Evolutionary conservation across 2,113 vertebrate species (phyloP).

Genomic region (Coryphaenoides rupestris): DNA sequence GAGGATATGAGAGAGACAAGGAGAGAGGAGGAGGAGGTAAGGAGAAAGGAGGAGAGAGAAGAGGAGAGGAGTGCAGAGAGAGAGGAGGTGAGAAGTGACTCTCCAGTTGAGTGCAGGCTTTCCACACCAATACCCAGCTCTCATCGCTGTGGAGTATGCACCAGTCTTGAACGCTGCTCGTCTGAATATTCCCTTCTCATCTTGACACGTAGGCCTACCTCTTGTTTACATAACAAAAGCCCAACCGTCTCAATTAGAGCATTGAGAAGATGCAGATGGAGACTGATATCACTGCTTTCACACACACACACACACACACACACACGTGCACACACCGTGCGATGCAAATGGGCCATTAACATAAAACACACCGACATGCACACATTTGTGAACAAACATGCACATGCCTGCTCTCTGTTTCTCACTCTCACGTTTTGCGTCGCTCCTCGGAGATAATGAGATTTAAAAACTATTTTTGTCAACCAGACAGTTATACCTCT

Average conservation of each 20-base stretch:
- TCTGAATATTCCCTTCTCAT: conserved; percentile 57
- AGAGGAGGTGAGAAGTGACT: conserved; percentile 42
- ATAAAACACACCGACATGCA: conserved; percentile 11
- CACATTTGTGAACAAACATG: background rate
- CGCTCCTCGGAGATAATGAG: conserved; percentile 50
- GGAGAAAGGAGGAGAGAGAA: no score
- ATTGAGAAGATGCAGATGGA: conserved; percentile 22
- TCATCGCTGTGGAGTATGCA: conserved; percentile 45
- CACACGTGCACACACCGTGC: conserved; percentile 6
- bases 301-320: no score
- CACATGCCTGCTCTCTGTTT: background rate
- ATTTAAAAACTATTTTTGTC: conserved; percentile 54
- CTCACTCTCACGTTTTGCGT: conserved; percentile 19
- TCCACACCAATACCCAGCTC: conserved; percentile 49
- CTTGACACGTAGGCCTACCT: conserved; percentile 34
- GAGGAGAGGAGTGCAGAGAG: conserved; percentile 6
- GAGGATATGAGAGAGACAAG: no score
- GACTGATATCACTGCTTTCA: conserved; percentile 21
- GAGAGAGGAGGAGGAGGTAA: no score
- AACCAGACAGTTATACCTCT: conserved; percentile 28
- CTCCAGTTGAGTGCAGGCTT: conserved; percentile 40
- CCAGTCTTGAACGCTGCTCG: conserved; percentile 25
- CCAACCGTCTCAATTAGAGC: conserved; percentile 50
- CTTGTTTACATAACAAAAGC: conserved; percentile 59
- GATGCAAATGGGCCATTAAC: conserved; percentile 1